Evolutionary conservation across 2,888 invertebrate genomes (phyloP).

Genomic region (Hypomecis punctinalis): DNA sequence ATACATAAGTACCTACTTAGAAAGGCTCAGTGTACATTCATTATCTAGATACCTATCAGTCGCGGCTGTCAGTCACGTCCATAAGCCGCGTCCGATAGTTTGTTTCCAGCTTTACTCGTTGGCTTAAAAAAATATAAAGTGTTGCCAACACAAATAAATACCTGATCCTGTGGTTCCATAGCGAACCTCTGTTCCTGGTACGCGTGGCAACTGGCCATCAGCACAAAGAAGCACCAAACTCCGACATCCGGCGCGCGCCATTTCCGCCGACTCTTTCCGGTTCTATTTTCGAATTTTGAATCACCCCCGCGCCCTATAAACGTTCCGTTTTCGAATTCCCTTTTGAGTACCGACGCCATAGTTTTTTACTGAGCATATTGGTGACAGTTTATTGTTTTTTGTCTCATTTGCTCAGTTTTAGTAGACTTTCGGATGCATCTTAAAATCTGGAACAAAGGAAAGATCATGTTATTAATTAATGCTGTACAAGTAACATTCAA

Average conservation of each 20-base stretch:
- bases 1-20: no score
- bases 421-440: conserved; percentile 48
- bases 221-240: conserved; percentile 63
- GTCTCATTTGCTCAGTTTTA: conserved; percentile 59
- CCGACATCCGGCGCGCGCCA: conserved; percentile 65
- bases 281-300: conserved; percentile 70
- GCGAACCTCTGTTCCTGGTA: conserved; percentile 92
- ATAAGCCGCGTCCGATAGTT: no score
- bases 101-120: no score
- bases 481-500: no score
- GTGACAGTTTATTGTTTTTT: conserved; percentile 50
- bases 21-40: no score
- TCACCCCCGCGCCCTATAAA: conserved; percentile 67
- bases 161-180: conserved; percentile 94
- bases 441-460: conserved; percentile 63
- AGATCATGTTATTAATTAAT: not conserved
- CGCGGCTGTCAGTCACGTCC: no score
- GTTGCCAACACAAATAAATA: conserved; percentile 45
- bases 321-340: conserved; percentile 61
- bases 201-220: conserved; percentile 71
- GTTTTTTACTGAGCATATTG: conserved; percentile 73
- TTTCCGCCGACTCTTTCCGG: conserved; percentile 62
- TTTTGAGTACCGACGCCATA: conserved; percentile 70
- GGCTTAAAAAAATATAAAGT: conserved; percentile 5
- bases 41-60: no score